Base-by-base conservation (phyloP, 2,888 invertebrate genomes). In the Drosophila kuntzei region DNA sequence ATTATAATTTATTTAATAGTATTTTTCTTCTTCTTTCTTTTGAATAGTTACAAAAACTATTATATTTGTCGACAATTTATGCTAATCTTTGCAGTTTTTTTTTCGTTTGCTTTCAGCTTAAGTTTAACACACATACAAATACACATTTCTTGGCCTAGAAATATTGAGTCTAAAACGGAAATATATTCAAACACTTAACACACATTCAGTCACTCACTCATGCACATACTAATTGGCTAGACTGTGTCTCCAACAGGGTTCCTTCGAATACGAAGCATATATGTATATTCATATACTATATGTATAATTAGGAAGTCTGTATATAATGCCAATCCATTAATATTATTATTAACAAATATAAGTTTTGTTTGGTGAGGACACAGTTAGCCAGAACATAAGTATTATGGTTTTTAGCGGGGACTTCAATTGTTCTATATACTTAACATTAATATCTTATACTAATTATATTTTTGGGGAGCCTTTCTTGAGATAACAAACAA, bases 21-120 rank as follows among this genome's bases (percentile, higher is more conserved):
- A 84, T 70, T 67, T 77, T 58, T 61, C 65, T 63, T 65, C 58
- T 9, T 66, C 54, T 46, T 51, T 60, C 20, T 49, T 66, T 72
- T 61, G 83, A 83, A 80, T 88, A 86, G 87, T 83, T 88, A 83
- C 65, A 77, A 83, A 88, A 83, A 83, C 87, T 88, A 84, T 32
- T 32, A 32, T 32, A 32, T 80, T 85, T 76, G 51, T 71, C 47
- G 80, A 88, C 80, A 86, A 88, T 83, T 88, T 84, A 88, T 64
- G 71, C 89, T 84, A 84, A 83, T 83, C 74, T 86, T 83, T 87
- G 88, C 80, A 66, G 71, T 79, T 84, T 25, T 32, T 43, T 47
- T 72, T 46, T 53, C 29, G 55, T 71, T 76, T 50, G 71, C 73
- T 78, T 80, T 67, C 64, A 77, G 78, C 79, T 78, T 78, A 81